Evolutionary conservation across 2,797 vertebrate species (phyloP).

Genomic region (Darevskia mixta): DNA sequence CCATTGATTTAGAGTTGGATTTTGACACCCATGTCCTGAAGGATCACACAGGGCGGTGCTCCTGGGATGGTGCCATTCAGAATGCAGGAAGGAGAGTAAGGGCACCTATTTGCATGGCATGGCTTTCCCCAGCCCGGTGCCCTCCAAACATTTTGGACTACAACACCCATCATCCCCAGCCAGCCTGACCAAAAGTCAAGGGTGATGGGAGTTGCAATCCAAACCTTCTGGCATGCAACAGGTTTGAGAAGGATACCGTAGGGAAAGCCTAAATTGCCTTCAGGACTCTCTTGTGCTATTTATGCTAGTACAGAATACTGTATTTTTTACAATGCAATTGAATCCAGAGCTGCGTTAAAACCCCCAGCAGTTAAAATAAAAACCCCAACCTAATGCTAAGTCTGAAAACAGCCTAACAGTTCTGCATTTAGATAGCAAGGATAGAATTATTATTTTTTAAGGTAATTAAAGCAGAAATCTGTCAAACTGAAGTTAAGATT

Average conservation of each 20-base stretch:
- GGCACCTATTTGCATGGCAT: too few species aligned
- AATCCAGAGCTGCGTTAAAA: neutral
- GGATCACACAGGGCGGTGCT: neutral
- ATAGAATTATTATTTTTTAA: too few species aligned
- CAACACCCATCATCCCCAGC: too few species aligned
- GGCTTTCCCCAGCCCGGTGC: too few species aligned
- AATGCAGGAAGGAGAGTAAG: too few species aligned
- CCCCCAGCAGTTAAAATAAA: neutral
- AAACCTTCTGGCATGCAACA: too few species aligned
- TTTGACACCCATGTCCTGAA: neutral
- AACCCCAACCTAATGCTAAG: neutral
- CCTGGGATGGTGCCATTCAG: neutral
- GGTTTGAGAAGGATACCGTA: too few species aligned
- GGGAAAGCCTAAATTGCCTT: neutral
- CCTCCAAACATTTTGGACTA: too few species aligned
- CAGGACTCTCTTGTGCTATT: neutral
- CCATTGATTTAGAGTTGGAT: neutral
- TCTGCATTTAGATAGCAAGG: neutral
- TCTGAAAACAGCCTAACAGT: neutral
- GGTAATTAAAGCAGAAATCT: too few species aligned
- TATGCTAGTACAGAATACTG: neutral
- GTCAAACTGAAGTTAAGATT: too few species aligned
- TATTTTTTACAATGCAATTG: neutral
- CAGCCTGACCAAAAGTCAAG: too few species aligned
- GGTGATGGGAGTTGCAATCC: too few species aligned